phyloP scores from a whole-genome alignment of 2,797 vertebrate genomes.

The Hyperoplus immaculatus region DNA sequence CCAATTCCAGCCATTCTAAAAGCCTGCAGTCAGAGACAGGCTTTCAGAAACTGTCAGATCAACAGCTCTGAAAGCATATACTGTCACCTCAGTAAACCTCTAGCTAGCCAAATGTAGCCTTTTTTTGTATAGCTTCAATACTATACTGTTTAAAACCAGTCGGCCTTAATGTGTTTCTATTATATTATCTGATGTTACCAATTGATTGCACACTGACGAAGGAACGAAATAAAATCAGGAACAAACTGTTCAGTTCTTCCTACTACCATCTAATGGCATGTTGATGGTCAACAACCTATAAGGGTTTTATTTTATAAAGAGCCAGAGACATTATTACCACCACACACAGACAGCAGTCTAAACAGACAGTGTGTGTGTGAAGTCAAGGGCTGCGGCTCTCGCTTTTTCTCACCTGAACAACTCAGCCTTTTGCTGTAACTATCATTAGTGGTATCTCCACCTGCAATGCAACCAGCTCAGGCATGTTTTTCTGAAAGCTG shows the following conservation, averaged over 20 bases:
- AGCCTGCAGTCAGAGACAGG: too few species aligned
- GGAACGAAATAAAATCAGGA: not conserved
- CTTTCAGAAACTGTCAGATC: too few species aligned
- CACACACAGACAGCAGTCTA: not conserved
- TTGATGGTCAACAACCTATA: not conserved
- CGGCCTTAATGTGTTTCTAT: not conserved
- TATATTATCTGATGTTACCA: not conserved
- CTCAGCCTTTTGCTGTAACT: conserved; percentile 34
- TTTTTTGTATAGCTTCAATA: not conserved
- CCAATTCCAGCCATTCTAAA: too few species aligned
- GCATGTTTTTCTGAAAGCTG: conserved; percentile 56
- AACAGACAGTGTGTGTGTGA: conserved; percentile 19
- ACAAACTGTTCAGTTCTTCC: not conserved
- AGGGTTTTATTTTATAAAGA: not conserved
- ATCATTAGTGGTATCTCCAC: conserved; percentile 63
- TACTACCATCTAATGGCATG: not conserved
- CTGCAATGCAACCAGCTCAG: conserved; percentile 58
- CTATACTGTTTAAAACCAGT: conserved; percentile 8
- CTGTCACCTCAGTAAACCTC: not conserved
- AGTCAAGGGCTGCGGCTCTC: conserved; percentile 30
- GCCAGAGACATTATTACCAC: not conserved
- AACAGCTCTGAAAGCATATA: not conserved
- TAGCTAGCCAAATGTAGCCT: not conserved
- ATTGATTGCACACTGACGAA: not conserved
- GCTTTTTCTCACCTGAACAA: conserved; percentile 29